A percentile compares a stretch with the other conserved stretches of the same genome.
Evolutionary conservation across 2,888 invertebrate species (phyloP).

Genomic region (Synanthedon tipuliformis): DNA sequence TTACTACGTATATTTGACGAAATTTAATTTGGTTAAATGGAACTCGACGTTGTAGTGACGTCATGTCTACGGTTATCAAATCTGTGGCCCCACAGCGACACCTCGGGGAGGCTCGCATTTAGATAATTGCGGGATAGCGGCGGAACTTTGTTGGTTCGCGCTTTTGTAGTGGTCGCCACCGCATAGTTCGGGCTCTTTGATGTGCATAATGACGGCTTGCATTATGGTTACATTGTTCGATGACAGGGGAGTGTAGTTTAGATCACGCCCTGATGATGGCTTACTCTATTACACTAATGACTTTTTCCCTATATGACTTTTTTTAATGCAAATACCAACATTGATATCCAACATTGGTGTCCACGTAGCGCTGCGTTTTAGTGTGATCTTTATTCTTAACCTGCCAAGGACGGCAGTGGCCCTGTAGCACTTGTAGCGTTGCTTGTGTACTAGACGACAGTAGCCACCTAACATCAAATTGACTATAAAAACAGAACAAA

Average conservation of each 20-base stretch:
- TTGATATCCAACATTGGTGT: no score
- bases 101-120: conserved; percentile 44
- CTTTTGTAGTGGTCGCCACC: conserved; percentile 32
- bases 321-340: no score
- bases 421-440: no score
- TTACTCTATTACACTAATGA: neutral
- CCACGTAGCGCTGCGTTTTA: no score
- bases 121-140: conserved; percentile 59
- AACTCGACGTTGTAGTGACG: conserved; percentile 4
- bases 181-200: conserved; percentile 23
- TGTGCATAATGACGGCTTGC: conserved; percentile 41
- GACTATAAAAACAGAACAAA: no score
- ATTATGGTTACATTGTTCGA: conserved; percentile 37
- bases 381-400: no score
- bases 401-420: no score
- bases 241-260: conserved; percentile 10
- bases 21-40: no score
- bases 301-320: neutral
- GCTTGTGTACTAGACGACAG: no score
- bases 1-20: no score
- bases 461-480: no score
- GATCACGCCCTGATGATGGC: neutral
- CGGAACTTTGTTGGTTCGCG: conserved; percentile 41
- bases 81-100: conserved; percentile 21
- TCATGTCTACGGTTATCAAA: conserved; percentile 6